Conservation (phyloP, 2,797 vertebrate genomes). For the Helarctos malayanus region DNA sequence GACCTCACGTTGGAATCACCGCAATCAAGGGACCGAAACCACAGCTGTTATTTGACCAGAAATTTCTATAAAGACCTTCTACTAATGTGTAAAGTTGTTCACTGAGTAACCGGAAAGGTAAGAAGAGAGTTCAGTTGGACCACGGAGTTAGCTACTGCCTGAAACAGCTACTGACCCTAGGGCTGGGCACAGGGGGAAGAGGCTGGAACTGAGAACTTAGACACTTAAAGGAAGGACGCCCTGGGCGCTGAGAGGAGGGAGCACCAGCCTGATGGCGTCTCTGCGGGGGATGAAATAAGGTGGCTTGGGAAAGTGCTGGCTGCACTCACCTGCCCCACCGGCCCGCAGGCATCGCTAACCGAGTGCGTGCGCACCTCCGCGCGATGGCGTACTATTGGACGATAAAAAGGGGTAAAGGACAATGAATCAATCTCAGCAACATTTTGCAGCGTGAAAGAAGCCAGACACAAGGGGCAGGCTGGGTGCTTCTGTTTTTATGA, state of each 20-base stretch:
- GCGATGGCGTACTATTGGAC: not conserved
- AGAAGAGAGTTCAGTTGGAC: not conserved
- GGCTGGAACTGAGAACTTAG: not conserved
- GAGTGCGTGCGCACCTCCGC: rapidly evolving
- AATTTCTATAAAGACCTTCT: not conserved
- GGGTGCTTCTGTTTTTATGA: not conserved
- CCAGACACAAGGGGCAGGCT: not conserved
- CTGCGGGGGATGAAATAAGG: not conserved
- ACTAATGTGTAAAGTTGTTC: not conserved
- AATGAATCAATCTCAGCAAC: not conserved
- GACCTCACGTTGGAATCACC: not conserved
- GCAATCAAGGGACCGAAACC: not conserved
- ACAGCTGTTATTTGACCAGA: not conserved
- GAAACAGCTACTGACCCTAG: not conserved
- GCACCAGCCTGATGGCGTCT: not conserved
- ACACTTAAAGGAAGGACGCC: not conserved
- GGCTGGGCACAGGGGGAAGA: not conserved
- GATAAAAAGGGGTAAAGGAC: not conserved
- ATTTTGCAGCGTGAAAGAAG: not conserved
- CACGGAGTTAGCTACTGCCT: not conserved
- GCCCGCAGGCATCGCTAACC: not conserved
- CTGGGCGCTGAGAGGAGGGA: not conserved
- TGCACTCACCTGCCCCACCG: not conserved
- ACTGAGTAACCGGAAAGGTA: not conserved
- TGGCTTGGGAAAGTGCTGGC: not conserved